A percentile compares a stretch with the other conserved stretches of the same genome.
These are phyloP conservation scores for Temnothorax nylanderi DNA, from an alignment of 1,140 invertebrate genomes.

Conservation along the genomic window DNA sequence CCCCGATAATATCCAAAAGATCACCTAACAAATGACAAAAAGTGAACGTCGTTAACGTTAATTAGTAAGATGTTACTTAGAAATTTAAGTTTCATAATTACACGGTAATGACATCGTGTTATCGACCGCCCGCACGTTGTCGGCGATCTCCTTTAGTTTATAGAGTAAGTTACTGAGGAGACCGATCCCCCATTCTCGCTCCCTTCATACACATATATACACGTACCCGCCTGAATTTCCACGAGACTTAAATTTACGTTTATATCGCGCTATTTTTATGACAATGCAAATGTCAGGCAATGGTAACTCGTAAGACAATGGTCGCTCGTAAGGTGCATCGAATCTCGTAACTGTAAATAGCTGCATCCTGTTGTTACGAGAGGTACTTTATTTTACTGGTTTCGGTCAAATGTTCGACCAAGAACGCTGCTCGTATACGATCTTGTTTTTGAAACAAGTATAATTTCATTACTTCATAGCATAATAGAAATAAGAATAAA, in stretches of 20 bases:
- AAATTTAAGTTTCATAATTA: slow-evolving; percentile 82
- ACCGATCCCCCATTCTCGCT: slow-evolving; percentile 35
- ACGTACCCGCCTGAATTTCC: background rate
- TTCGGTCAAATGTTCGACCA: background rate
- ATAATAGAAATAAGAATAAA: background rate
- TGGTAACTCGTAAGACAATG: background rate
- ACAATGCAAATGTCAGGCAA: slow-evolving; percentile 28
- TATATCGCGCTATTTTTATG: slow-evolving; percentile 32
- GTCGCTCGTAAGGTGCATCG: slow-evolving; percentile 32
- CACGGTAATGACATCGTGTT: slow-evolving; percentile 74
- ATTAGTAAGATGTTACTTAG: slow-evolving; percentile 78
- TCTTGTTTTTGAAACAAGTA: slow-evolving; percentile 13
- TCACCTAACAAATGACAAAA: slow-evolving; percentile 48
- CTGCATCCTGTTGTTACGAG: slow-evolving; percentile 23
- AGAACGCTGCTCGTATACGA: background rate
- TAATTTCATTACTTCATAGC: background rate
- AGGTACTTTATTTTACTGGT: background rate
- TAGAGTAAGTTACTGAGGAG: slow-evolving; percentile 63
- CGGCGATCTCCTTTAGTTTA: slow-evolving; percentile 70
- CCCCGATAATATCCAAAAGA: slow-evolving; percentile 35
- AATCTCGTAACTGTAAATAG: slow-evolving; percentile 53
- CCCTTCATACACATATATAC: background rate
- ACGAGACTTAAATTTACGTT: slow-evolving; percentile 6
- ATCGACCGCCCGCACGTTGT: slow-evolving; percentile 10
- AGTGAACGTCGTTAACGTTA: slow-evolving; percentile 76